Evolutionary conservation across 2,797 vertebrate species (phyloP).

Genomic region (Leucoraja ocellata): DNA sequence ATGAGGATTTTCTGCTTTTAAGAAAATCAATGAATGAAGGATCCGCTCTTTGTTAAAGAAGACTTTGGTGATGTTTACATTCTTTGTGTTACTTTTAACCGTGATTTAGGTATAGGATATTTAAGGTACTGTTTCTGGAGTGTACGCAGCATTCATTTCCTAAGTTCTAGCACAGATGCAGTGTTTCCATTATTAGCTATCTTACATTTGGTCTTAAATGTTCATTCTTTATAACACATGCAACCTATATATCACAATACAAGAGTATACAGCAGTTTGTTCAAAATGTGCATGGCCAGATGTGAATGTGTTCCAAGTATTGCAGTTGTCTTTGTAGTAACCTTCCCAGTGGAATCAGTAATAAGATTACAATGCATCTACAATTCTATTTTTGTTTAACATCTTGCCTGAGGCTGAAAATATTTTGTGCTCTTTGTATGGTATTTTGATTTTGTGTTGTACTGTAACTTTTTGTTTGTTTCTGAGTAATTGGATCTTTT

Average conservation of each 20-base stretch:
- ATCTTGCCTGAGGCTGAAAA: background rate
- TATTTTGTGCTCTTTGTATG: background rate
- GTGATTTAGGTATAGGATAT: too few species aligned
- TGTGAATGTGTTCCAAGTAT: background rate
- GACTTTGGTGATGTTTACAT: background rate
- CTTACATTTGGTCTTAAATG: background rate
- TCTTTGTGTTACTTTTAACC: background rate
- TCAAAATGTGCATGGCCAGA: too few species aligned
- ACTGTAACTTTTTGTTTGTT: background rate
- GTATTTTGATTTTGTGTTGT: background rate
- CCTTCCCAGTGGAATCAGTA: background rate
- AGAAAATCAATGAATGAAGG: background rate
- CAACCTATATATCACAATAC: background rate
- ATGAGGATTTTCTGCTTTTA: background rate
- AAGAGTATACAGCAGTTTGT: background rate
- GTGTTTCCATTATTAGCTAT: background rate
- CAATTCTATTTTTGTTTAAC: background rate
- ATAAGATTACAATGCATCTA: background rate
- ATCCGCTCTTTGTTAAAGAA: background rate
- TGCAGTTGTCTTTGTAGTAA: background rate
- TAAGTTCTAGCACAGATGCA: background rate
- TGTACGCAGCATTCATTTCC: background rate
- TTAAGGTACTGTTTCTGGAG: background rate
- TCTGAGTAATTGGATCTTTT: background rate
- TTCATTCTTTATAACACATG: background rate